These are phyloP conservation scores for Dendrolimus pini DNA, from an alignment of 2,888 invertebrate genomes.

Conservation along the genomic window DNA sequence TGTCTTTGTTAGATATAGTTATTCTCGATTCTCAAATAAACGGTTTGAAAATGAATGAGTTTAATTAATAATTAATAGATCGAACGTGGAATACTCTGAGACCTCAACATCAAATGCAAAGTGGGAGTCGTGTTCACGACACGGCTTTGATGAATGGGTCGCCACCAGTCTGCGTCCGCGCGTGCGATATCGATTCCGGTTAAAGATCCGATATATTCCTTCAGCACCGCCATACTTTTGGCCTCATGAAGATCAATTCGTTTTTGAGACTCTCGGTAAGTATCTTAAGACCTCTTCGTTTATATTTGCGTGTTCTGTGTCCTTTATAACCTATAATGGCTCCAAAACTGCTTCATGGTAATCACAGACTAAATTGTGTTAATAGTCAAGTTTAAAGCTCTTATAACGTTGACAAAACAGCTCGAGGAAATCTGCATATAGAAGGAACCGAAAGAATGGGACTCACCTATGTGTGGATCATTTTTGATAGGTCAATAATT, in stretches of 20 bases:
- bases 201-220: slow-evolving; percentile 80
- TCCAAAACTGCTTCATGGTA: too few relatives aligned
- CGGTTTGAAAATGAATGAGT: too few relatives aligned
- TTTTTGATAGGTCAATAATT: too few relatives aligned
- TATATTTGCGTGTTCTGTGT: too few relatives aligned
- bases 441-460: too few relatives aligned
- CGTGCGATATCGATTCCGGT: slow-evolving; percentile 85
- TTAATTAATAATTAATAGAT: slow-evolving; percentile 28
- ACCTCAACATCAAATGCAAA: slow-evolving; percentile 52
- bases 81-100: slow-evolving; percentile 63
- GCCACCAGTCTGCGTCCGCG: slow-evolving; percentile 80
- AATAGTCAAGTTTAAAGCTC: too few relatives aligned
- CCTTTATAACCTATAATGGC: too few relatives aligned
- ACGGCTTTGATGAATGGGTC: slow-evolving; percentile 38
- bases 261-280: slow-evolving; percentile 85
- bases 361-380: too few relatives aligned
- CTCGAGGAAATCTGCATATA: too few relatives aligned
- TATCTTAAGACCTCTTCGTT: neutral
- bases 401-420: too few relatives aligned
- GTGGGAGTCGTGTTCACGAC: slow-evolving; percentile 37
- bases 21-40: too few relatives aligned
- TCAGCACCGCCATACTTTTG: slow-evolving; percentile 79
- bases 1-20: neutral
- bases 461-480: too few relatives aligned
- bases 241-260: slow-evolving; percentile 83